Conservation (phyloP, 2,797 vertebrate species). For the Columba guinea region DNA sequence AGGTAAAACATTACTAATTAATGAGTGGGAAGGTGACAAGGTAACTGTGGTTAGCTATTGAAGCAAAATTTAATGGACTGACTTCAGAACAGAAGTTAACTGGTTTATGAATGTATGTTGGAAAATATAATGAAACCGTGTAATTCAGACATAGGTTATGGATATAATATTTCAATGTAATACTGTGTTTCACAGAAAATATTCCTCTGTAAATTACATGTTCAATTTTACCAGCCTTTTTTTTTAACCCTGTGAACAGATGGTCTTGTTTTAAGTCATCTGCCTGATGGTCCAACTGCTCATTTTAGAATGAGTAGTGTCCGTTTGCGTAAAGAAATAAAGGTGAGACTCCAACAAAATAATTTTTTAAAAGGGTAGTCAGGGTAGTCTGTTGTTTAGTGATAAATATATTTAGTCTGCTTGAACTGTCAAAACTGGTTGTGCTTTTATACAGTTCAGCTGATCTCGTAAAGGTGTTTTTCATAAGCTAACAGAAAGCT, state of each 20-base stretch:
- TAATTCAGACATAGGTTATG: not conserved
- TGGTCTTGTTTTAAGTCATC: slow-evolving; percentile 94
- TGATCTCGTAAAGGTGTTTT: not conserved
- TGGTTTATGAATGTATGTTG: not conserved
- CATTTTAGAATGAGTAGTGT: slow-evolving; percentile 97
- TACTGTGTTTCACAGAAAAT: not conserved
- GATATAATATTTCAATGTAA: not conserved
- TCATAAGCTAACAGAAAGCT: not conserved
- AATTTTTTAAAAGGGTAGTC: too few species aligned
- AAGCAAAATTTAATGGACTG: not conserved
- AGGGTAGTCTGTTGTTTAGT: not conserved
- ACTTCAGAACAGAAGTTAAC: not conserved
- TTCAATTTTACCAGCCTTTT: not conserved
- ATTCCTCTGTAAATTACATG: not conserved
- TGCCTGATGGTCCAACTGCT: slow-evolving; percentile 94
- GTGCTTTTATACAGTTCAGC: not conserved
- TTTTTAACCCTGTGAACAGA: slow-evolving; percentile 81
- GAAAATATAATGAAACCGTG: not conserved
- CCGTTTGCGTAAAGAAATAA: slow-evolving; percentile 95
- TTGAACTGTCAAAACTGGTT: not conserved
- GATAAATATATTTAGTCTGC: not conserved
- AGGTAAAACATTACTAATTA: not conserved
- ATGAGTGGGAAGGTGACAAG: rapidly evolving
- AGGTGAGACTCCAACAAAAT: slow-evolving; percentile 73
- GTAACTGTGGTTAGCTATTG: not conserved